phyloP scores from a whole-genome alignment of 2,113 vertebrate species.

The Takifugu bimaculatus region DNA sequence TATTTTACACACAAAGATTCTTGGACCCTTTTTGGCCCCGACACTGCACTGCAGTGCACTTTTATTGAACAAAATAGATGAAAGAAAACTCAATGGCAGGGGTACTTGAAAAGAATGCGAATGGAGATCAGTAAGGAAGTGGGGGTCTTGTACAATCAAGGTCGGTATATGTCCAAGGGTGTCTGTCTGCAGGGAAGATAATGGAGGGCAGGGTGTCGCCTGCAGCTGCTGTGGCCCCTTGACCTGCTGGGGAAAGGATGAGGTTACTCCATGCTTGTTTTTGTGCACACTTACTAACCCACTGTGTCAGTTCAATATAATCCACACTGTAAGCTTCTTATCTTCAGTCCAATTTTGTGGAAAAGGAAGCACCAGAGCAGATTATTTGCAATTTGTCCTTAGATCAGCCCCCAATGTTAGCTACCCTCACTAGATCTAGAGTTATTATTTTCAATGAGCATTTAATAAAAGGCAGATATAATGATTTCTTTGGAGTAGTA shows the following conservation, averaged over 20 bases:
- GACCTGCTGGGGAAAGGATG: conserved; percentile 45
- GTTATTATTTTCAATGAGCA: too few species aligned
- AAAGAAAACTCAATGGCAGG: neutral
- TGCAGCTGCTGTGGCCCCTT: conserved; percentile 59
- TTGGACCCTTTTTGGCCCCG: conserved; percentile 42
- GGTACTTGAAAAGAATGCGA: neutral
- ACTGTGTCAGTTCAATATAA: conserved; percentile 57
- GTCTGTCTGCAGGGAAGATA: conserved; percentile 1
- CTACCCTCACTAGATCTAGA: neutral
- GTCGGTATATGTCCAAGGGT: conserved; percentile 33
- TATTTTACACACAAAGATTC: conserved; percentile 30
- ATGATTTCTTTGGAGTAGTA: too few species aligned
- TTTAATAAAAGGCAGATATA: too few species aligned
- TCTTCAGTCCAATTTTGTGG: conserved; percentile 53
- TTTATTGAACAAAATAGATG: neutral
- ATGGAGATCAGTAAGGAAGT: neutral
- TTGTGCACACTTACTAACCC: conserved; percentile 50
- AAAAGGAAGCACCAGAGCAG: conserved; percentile 48
- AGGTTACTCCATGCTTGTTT: conserved; percentile 31
- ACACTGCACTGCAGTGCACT: conserved; percentile 10
- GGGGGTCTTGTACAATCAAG: neutral
- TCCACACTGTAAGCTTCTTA: conserved; percentile 72
- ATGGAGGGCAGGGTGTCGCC: conserved; percentile 33
- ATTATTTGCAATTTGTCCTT: conserved; percentile 47
- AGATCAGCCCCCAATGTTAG: conserved; percentile 1